These are phyloP conservation scores for Epirrhoe alternata DNA, from an alignment of 2,888 invertebrate genomes.

Conservation along the genomic window DNA sequence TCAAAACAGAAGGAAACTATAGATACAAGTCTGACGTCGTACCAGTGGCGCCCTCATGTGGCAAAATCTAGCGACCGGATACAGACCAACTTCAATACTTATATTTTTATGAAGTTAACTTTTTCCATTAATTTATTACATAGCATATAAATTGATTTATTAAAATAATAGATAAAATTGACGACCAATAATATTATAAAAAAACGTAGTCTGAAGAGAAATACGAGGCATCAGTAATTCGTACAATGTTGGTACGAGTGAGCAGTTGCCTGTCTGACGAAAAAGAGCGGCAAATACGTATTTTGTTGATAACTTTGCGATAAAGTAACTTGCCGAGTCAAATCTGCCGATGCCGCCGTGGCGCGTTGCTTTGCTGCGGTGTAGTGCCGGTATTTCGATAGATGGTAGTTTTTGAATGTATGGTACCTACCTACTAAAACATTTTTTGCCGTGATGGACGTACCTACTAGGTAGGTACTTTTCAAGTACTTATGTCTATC, in stretches of 20 bases:
- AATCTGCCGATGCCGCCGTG: background rate
- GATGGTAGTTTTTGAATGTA: background rate
- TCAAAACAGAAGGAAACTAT: slow-evolving; percentile 86
- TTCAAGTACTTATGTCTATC: too few species aligned
- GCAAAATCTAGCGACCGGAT: slow-evolving; percentile 67
- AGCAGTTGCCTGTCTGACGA: slow-evolving; percentile 51
- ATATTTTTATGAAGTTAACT: slow-evolving; percentile 2
- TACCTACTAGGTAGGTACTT: too few species aligned
- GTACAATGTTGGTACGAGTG: slow-evolving; percentile 56
- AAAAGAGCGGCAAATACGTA: slow-evolving; percentile 61
- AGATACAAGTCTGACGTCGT: slow-evolving; percentile 84
- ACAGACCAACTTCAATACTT: slow-evolving; percentile 49
- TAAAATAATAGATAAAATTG: slow-evolving; percentile 4
- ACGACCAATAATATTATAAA: background rate
- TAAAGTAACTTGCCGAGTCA: slow-evolving; percentile 35
- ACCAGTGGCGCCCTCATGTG: slow-evolving; percentile 77
- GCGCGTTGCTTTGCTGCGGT: background rate
- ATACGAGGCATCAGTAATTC: background rate
- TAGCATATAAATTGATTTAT: background rate
- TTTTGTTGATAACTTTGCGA: slow-evolving; percentile 50
- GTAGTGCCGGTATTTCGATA: background rate
- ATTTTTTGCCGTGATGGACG: too few species aligned
- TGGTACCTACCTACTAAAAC: background rate
- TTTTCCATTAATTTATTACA: background rate
- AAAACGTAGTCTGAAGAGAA: background rate